Base-by-base conservation (phyloP, 1,140 invertebrate species). In the Thalassaphorura encarpata region DNA sequence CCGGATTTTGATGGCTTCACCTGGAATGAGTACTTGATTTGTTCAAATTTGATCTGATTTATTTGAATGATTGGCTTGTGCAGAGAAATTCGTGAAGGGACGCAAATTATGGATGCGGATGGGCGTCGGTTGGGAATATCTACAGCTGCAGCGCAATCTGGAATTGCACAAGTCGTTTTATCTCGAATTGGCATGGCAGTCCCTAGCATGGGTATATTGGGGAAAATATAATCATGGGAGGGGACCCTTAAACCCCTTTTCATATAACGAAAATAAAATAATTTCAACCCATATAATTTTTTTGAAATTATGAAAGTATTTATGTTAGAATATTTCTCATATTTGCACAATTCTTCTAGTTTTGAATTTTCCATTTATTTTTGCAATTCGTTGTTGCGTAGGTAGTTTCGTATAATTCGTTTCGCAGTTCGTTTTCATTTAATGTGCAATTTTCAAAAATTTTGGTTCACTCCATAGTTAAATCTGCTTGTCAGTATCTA, bases 171-270 rank as follows among this genome's bases (percentile, higher is more conserved):
- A 72, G 91, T 95, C 1, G 77, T 86, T 1, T 62, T 91, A 6
- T 88, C 84, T 2, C 78, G 94, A 63, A 89, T 97, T 59, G 71
- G 80, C 8, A 97, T 98, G 93, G 91, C 85, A 33, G 83, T 87
- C 5, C 89, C 89, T 0, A 87, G 87, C 42, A 93, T 94, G 89
- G 68, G 79, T 80, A 72, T 69, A 69, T 68, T n/a, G n/a, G n/a
- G n/a, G n/a, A n/a, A n/a, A n/a, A n/a, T n/a, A n/a, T n/a, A n/a
- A n/a, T n/a, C n/a, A n/a, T n/a, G n/a, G n/a, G n/a, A n/a, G n/a
- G n/a, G n/a, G n/a, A n/a, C n/a, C n/a, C n/a, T n/a, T n/a, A n/a
- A n/a, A n/a, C n/a, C n/a, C n/a, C n/a, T n/a, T n/a, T n/a, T n/a
- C n/a, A n/a, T n/a, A n/a, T n/a, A n/a, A n/a, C n/a, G n/a, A n/a